Percentiles rank a stretch among this genome's conserved stretches.
Evolutionary conservation across 2,113 vertebrate genomes (phyloP).

Genomic region (Varanus salvator): DNA sequence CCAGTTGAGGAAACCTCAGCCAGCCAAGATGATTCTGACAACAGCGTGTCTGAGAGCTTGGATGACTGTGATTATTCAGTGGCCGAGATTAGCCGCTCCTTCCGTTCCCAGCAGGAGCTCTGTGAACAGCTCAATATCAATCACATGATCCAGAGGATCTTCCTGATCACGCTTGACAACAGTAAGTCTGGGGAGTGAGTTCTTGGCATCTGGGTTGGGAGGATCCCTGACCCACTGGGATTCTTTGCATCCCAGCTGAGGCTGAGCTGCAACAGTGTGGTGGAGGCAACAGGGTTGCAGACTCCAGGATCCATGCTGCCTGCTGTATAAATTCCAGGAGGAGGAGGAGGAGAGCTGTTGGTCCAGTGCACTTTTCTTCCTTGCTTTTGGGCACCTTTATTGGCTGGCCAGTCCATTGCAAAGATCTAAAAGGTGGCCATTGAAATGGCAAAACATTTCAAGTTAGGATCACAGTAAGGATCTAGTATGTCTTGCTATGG

Average conservation of each 20-base stretch:
- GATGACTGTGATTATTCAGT: slow-evolving; percentile 96
- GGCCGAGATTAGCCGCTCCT: slow-evolving; percentile 95
- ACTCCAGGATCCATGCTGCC: neutral
- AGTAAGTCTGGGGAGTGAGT: slow-evolving; percentile 81
- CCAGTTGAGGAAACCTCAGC: slow-evolving; percentile 85
- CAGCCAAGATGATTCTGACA: slow-evolving; percentile 95
- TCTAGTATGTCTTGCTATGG: neutral
- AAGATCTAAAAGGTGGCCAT: neutral
- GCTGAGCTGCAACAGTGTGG: neutral
- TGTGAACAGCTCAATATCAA: slow-evolving; percentile 99
- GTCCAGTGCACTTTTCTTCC: neutral
- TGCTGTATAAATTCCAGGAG: neutral
- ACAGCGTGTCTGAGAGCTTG: slow-evolving; percentile 94
- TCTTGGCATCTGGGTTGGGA: neutral
- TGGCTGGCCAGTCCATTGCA: neutral
- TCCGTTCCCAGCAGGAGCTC: slow-evolving; percentile 94
- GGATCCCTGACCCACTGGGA: neutral
- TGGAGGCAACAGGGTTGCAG: neutral
- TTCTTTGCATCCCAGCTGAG: neutral
- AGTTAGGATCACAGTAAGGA: too few species aligned
- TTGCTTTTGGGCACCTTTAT: neutral
- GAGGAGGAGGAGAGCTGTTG: too few species aligned
- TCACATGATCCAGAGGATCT: slow-evolving; percentile 99
- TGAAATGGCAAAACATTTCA: neutral
- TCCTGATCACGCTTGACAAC: slow-evolving; percentile 97